A percentile compares a stretch with the other conserved stretches of the same genome.
phyloP scores from a whole-genome alignment of 2,888 invertebrate genomes.

The Diplolepis rosae region DNA sequence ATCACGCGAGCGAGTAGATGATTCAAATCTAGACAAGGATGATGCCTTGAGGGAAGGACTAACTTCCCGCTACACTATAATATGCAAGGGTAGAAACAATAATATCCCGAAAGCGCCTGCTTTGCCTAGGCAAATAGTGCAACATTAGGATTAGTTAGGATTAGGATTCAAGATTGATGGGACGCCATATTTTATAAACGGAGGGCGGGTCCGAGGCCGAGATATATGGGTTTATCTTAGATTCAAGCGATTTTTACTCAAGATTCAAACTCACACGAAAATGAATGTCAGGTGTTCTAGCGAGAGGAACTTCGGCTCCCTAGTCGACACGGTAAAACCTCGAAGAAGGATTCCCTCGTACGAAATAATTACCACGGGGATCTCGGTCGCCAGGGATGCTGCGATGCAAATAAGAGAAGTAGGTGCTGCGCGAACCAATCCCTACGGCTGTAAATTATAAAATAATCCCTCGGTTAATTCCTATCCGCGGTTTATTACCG shows the following conservation, averaged over 20 bases:
- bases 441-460: slow-evolving; percentile 67
- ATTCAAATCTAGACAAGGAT: slow-evolving; percentile 52
- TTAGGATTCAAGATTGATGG: slow-evolving; percentile 67
- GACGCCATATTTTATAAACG: slow-evolving; percentile 45
- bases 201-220: not conserved
- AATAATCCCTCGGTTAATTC: slow-evolving; percentile 69
- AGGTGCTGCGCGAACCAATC: slow-evolving; percentile 55
- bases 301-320: slow-evolving; percentile 34
- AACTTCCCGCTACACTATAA: slow-evolving; percentile 67
- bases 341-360: slow-evolving; percentile 55
- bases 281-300: slow-evolving; percentile 1
- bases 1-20: slow-evolving; percentile 19
- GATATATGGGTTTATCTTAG: not conserved
- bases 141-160: slow-evolving; percentile 69
- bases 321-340: slow-evolving; percentile 41
- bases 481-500: slow-evolving; percentile 65
- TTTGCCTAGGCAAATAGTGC: slow-evolving; percentile 68
- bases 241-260: not conserved
- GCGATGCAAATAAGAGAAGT: slow-evolving; percentile 60
- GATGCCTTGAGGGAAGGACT: slow-evolving; percentile 63
- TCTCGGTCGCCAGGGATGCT: slow-evolving; percentile 52
- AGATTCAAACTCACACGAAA: not conserved
- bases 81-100: slow-evolving; percentile 71
- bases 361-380: slow-evolving; percentile 60
- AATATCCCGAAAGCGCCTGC: slow-evolving; percentile 60